phyloP scores from a whole-genome alignment of 2,113 vertebrate genomes.

The Ursus arctos region DNA sequence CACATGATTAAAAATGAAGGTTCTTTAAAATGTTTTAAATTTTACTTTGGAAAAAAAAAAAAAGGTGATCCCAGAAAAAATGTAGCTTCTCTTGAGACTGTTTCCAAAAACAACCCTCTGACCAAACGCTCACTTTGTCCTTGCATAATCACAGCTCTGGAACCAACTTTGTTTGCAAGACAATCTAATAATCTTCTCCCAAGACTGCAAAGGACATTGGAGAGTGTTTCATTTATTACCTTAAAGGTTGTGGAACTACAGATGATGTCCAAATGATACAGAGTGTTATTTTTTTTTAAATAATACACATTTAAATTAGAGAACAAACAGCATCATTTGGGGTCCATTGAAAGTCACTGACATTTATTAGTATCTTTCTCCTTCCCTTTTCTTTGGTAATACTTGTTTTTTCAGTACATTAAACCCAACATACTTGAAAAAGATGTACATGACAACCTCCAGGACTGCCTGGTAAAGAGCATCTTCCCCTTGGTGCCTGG shows the following conservation, averaged over 20 bases:
- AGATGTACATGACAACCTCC: neutral
- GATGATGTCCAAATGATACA: neutral
- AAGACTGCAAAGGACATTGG: neutral
- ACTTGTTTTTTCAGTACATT: neutral
- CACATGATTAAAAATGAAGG: slow-evolving; percentile 87
- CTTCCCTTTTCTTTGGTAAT: neutral
- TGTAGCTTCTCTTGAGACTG: slow-evolving; percentile 84
- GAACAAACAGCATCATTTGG: neutral
- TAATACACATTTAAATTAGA: slow-evolving; percentile 34
- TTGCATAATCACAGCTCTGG: neutral
- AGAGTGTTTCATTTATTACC: neutral
- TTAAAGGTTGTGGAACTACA: neutral
- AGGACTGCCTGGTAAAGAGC: neutral
- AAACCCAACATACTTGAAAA: neutral
- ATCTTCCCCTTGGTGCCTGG: neutral
- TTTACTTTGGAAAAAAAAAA: slow-evolving; percentile 87
- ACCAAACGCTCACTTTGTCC: neutral
- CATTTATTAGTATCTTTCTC: neutral
- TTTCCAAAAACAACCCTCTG: slow-evolving; percentile 83
- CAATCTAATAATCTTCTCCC: neutral
- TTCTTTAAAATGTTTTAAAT: slow-evolving; percentile 87
- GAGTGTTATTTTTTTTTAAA: neutral
- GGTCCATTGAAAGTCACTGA: neutral
- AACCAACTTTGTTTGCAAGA: slow-evolving; percentile 10
- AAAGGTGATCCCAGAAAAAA: slow-evolving; percentile 82